Evolutionary conservation across 2,888 invertebrate species (phyloP), one percentile per base, ranked within the genome.

Genomic region (Embidobia sp.): DNA sequence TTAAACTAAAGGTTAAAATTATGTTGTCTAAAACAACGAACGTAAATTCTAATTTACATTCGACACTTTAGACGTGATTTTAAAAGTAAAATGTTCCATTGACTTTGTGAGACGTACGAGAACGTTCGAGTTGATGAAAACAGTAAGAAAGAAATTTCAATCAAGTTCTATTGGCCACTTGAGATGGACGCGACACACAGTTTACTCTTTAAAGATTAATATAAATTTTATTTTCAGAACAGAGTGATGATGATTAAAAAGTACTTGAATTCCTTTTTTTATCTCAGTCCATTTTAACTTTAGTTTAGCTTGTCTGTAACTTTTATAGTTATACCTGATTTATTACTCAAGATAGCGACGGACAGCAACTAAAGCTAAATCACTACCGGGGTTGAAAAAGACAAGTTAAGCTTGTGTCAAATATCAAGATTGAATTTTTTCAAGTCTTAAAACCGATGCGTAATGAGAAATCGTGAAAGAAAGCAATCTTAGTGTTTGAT

Each of bases 241-340:
- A n/a, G n/a, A 26, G 35, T 27, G 35, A 48, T 35, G 26, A 48
- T 18, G 48, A 35, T 48, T 48, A 27, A 35, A 59, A 61, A 61
- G 61, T 27, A 35, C 31, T 53, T 42, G 16, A 13, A 31, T n/a
- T 26, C 11, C n/a, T n/a, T 63, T 55, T 31, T 48, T 67, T 48
- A 57, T 48, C 48, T 51, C 11, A 1, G 7, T 2, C 11, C 11
- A 46, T 40, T 40, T 19, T 57, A 67, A 67, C 46, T 67, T 67
- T 40, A 22, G 37, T 22, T 31, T 37, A 29, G 40, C 48, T 49
- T 42, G 49, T 48, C 46, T 48, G 48, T 57, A 57, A 69, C 57
- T 69, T 59, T 59, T 59, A 59, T 59, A 59, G 59, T 69, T 59
- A 51, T 44, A 59, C 44, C 29, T 59, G 69, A 69, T 69, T 69